These are phyloP conservation scores for Cichlasoma orientale DNA, from an alignment of 2,797 vertebrate species.

Conservation along the genomic window DNA sequence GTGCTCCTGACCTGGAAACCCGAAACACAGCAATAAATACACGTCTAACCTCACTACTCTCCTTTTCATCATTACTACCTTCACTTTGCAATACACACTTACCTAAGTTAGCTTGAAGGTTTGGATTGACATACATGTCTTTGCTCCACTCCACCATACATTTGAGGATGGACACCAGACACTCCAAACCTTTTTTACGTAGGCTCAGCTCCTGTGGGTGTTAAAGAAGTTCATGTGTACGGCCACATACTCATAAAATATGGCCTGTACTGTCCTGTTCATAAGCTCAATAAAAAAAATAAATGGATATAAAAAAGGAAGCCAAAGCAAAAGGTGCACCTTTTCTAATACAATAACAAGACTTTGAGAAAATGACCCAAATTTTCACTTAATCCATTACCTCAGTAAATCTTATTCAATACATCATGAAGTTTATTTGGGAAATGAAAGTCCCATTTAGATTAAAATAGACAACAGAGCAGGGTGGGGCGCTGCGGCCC, in stretches of 20 bases:
- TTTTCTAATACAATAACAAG: neutral
- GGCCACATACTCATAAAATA: neutral
- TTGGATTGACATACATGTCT: constrained; percentile 97
- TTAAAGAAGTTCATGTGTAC: neutral
- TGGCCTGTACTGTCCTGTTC: neutral
- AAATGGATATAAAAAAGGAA: neutral
- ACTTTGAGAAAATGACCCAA: neutral
- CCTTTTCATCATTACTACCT: neutral
- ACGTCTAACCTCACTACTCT: accelerated
- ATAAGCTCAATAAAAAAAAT: too few relatives aligned
- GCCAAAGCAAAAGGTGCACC: neutral
- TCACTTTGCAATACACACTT: constrained; percentile 58
- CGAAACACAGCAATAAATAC: neutral
- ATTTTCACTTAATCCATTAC: neutral
- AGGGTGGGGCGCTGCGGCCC: too few relatives aligned
- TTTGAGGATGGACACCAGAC: constrained; percentile 96
- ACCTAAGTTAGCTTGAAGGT: constrained; percentile 94
- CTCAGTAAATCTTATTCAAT: too few relatives aligned
- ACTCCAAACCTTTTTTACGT: constrained; percentile 97
- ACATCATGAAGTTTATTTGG: too few relatives aligned
- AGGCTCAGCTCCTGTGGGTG: constrained; percentile 90
- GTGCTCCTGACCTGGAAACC: constrained; percentile 87
- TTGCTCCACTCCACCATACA: constrained; percentile 99
- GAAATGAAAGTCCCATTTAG: too few relatives aligned
- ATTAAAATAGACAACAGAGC: too few relatives aligned